Percentiles rank a stretch among this genome's conserved stretches.
Conservation (phyloP, 2,113 vertebrate species). For the Microcebus ravelobensis region DNA sequence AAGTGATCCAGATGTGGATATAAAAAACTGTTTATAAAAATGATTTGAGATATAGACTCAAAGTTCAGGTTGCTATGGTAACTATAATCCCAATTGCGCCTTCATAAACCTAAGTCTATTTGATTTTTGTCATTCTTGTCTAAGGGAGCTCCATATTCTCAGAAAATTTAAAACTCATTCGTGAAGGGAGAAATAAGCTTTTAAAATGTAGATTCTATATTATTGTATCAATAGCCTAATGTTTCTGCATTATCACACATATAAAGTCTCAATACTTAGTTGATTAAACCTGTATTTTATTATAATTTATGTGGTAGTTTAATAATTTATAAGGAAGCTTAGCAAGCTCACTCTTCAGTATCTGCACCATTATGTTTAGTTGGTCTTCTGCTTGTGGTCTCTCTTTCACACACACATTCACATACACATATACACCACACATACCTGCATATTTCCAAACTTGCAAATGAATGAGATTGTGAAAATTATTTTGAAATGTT, state of each 20-base stretch:
- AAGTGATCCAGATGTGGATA: constrained; percentile 27
- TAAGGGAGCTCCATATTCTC: not conserved
- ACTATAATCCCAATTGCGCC: constrained; percentile 38
- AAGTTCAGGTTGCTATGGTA: constrained; percentile 42
- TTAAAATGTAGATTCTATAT: constrained; percentile 20
- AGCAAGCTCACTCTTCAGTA: not conserved
- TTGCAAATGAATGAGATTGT: not conserved
- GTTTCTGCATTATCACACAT: not conserved
- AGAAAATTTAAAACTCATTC: constrained; percentile 48
- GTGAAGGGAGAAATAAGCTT: not conserved
- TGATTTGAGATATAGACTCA: constrained; percentile 48
- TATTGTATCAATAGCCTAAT: not conserved
- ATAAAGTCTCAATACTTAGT: not conserved
- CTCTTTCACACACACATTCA: not conserved
- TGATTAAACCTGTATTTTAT: not conserved
- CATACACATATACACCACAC: not conserved
- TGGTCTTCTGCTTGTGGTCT: not conserved
- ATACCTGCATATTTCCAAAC: not conserved
- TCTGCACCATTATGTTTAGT: not conserved
- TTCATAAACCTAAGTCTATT: constrained; percentile 61
- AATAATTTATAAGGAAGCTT: not conserved
- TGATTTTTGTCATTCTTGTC: constrained; percentile 61
- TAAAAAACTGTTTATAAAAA: constrained; percentile 54
- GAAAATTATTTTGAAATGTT: not conserved
- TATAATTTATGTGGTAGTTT: not conserved